Evolutionary conservation across 2,113 vertebrate genomes (phyloP), one percentile per base, ranked within the genome.

Genomic region (Puma concolor): DNA sequence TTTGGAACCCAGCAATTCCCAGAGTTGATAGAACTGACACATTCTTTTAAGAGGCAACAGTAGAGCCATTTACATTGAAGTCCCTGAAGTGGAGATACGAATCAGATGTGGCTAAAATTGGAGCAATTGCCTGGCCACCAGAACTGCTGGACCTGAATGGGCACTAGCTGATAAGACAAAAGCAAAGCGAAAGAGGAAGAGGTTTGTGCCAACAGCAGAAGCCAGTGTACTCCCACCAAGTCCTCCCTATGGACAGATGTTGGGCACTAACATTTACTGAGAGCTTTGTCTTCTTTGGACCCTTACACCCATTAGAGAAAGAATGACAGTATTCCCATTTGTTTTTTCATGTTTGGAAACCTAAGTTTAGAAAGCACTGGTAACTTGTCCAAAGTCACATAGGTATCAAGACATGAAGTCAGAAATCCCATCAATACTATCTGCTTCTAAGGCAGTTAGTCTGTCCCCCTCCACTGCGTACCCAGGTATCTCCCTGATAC

Each of bases 31-130:
- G 52, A 93, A 79, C 17, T n/a, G 74, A 93, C 54, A 44, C 11
- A 41, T 54, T 94, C 91, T 92, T 95, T 85, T 19, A 83, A 57
- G 54, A 95, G 69, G 81, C 54, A 29, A 76, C n/a, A n/a, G 48
- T 41, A 41, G 48, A 86, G 50, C 29, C 19, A 82, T 64, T 91
- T 94, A 90, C 94, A 81, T 72, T 21, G 3, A 81, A 71, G 48
- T 96, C 82, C 87, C 94, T 44, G 50, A 81, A 19, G 57, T n/a
- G 9, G 81, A 88, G 71, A 13, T 10, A 54, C 4, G 36, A 60
- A 67, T 90, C 81, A 85, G 71, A 60, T 2, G 33, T 17, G 13
- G 74, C 67, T 31, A 57, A 71, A 76, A 63, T 0, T 5, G 83
- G 38, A 85, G 69, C 74, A 52, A 52, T 3, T n/a, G 48, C 21